Evolutionary conservation across 1,140 invertebrate genomes (phyloP).

Genomic region (Bicyclus anynana): DNA sequence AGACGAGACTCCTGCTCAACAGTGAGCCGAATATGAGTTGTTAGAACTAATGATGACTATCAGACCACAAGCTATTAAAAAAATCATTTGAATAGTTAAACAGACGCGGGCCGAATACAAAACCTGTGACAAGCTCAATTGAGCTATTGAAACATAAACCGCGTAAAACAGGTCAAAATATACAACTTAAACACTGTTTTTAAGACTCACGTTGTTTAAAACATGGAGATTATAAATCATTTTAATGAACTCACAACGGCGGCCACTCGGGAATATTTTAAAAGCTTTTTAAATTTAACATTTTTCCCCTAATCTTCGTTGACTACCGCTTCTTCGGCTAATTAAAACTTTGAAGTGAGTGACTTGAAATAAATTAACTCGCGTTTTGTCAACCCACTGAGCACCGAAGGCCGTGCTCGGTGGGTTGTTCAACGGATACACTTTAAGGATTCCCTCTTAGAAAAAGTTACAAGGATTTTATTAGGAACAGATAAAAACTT

Average conservation of each 20-base stretch:
- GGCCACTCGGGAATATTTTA: conserved; percentile 9
- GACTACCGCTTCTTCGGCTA: neutral
- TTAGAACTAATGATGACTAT: too few species aligned
- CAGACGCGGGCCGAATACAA: too few species aligned
- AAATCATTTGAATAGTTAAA: too few species aligned
- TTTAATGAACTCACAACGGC: conserved; percentile 10
- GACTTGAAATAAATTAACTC: conserved; percentile 4
- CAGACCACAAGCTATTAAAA: too few species aligned
- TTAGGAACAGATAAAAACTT: too few species aligned
- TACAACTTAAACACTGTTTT: too few species aligned
- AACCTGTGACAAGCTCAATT: too few species aligned
- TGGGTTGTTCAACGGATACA: conserved; percentile 5
- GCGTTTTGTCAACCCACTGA: neutral
- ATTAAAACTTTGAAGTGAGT: conserved; percentile 17
- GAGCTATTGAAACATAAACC: too few species aligned
- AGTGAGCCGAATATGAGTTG: too few species aligned
- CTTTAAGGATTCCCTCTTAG: neutral
- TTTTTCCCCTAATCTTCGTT: conserved; percentile 11
- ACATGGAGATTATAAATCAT: conserved; percentile 7
- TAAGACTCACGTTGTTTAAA: neutral
- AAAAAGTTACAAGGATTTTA: neutral
- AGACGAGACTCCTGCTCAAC: too few species aligned
- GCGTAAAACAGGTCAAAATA: too few species aligned
- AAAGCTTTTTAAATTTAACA: neutral
- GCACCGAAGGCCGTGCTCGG: neutral